Base-by-base conservation (phyloP, 2,113 vertebrate genomes). In the Phodopus roborovskii region DNA sequence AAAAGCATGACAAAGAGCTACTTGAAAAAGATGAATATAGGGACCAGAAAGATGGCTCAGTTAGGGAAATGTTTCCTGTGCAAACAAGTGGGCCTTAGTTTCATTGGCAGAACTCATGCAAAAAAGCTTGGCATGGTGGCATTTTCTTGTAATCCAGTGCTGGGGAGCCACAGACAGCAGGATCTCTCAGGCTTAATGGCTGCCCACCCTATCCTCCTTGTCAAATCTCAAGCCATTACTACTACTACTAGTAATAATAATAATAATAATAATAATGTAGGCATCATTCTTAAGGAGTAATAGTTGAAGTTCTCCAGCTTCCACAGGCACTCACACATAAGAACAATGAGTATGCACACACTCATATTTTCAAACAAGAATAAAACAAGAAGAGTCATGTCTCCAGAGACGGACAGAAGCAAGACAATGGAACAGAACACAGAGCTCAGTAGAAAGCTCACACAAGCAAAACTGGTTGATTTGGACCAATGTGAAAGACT, bases 401-500 rank as follows among this genome's bases (percentile, higher is more conserved):
- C 70, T 78, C 30, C 56, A 74, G 39, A 92, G 91, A 13, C 1
- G 71, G 28, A 88, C 74, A 96, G 11, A 64, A 13, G 78, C 4
- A 36, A 26, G 45, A 68, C 74, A 71, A 30, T 3, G 36, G 48
- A 79, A 93, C 10, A 85, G 30, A 96, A 74, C 1, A 33, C 17
- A 92, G 73, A 62, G 33, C 42, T 90, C 42, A 94, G n/a, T 88
- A 94, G 73, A 8, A 88, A 71, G 94, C 22, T 42, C 75, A 89
- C 7, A 45, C 9, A 70, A 84, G 91, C 16, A 64, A 16, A 6
- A 28, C n/a, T 28, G 62, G 48, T 24, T 92, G 66, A 73, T 91
- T 84, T 28, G 64, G 33, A 95, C 50, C 90, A 77, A 94, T 3
- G 4, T 36, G 0, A 28, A 83, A 93, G 77, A 50, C 53, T 36